These are phyloP conservation scores for Xiphydria camelus DNA, from an alignment of 2,888 invertebrate genomes.

Conservation along the genomic window DNA sequence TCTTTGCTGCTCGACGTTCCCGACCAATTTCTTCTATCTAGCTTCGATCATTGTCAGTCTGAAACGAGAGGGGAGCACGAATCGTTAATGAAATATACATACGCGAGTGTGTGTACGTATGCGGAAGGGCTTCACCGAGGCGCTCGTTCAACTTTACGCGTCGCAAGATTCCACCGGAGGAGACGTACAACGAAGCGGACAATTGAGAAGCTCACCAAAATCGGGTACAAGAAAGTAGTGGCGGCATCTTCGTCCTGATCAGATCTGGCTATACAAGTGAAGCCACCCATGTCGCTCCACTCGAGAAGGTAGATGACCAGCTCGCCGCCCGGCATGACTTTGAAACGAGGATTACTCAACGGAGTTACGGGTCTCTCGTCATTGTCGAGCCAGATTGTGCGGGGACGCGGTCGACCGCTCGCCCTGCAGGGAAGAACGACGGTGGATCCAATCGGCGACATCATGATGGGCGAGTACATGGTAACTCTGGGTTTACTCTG, in stretches of 20 bases:
- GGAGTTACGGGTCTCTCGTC: slow-evolving; percentile 58
- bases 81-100: no score
- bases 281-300: slow-evolving; percentile 84
- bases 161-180: no score
- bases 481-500: slow-evolving; percentile 41
- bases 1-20: background rate
- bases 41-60: background rate
- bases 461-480: slow-evolving; percentile 47
- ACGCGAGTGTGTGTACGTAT: no score
- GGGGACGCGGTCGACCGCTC: slow-evolving; percentile 65
- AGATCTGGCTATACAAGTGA: slow-evolving; percentile 72
- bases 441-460: slow-evolving; percentile 63
- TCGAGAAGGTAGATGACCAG: slow-evolving; percentile 71
- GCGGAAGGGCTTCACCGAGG: no score
- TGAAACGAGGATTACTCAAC: slow-evolving; percentile 33
- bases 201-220: slow-evolving; percentile 54
- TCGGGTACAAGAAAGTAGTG: slow-evolving; percentile 76
- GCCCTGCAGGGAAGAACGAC: slow-evolving; percentile 73
- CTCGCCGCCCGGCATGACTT: slow-evolving; percentile 71
- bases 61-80: background rate
- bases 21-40: background rate
- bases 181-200: no score
- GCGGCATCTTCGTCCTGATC: slow-evolving; percentile 64
- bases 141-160: no score
- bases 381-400: slow-evolving; percentile 70